Evolutionary conservation across 2,888 invertebrate genomes (phyloP), one percentile per base, ranked within the genome.

Genomic region (Diaprepes abbreviatus): DNA sequence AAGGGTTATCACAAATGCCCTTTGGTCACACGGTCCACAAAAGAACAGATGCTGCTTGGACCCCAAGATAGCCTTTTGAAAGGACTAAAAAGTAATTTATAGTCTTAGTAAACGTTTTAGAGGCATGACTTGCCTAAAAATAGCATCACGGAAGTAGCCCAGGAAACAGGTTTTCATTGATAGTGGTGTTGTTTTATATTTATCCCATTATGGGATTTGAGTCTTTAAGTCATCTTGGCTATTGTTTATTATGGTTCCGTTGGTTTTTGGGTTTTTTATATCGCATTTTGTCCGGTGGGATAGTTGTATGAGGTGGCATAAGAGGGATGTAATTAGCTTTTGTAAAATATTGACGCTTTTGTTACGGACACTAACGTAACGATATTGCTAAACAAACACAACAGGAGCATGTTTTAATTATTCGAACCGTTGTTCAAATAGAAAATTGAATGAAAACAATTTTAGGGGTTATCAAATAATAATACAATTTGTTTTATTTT

Each of bases 21-120:
- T 73, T 65, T 78, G 79, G 79, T 79, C 79, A 79, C 79, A 79
- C 79, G 79, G 79, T 79, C 72, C 66, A 38, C 62, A 60, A 62
- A 63, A 71, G 76, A 77, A 73, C 79, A 79, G 79, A 79, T 79
- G 78, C 79, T 78, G 52, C 36, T 57, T 72, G 74, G 74, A 76
- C 75, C 77, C 72, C 66, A 60, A 62, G 59, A 70, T 68, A 66
- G 70, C 33, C 66, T 55, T 68, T 65, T 62, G 63, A 68, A 69
- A 62, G 66, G 65, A 66, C 71, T 64, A 63, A 65, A 70, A 58
- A 10, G 57, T 64, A 69, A 69, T 69, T 69, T 69, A 75, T 74
- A 73, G 74, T 73, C 59, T 69, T 63, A 71, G 69, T 76, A 76
- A 76, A 76, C 77, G 74, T 72, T 75, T 68, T 48, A 68, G 74